Evolutionary conservation across 2,113 vertebrate species (phyloP).

Genomic region (Micronycteris hirsuta): DNA sequence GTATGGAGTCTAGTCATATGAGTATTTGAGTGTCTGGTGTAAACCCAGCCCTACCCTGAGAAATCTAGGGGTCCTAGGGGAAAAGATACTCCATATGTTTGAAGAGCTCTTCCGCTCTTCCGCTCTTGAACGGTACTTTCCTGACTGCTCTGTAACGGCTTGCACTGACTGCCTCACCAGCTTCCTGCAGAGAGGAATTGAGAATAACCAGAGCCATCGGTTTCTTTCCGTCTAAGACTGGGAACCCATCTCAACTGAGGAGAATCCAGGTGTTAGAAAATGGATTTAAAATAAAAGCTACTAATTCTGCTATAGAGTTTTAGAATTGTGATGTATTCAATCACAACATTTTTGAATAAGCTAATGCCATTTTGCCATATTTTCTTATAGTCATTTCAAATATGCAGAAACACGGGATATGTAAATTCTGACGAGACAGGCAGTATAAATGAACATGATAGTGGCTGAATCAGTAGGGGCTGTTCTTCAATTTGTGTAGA

Average conservation of each 20-base stretch:
- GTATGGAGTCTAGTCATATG: background rate
- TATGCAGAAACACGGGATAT: background rate
- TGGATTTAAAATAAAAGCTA: slow-evolving; percentile 39
- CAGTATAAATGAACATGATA: background rate
- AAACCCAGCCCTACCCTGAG: background rate
- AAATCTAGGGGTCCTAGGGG: slow-evolving; percentile 7
- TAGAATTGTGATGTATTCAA: slow-evolving; percentile 10
- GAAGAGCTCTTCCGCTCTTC: background rate
- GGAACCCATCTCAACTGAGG: background rate
- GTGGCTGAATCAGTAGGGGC: background rate
- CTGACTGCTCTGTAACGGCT: background rate
- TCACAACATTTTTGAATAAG: background rate
- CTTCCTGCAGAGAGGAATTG: background rate
- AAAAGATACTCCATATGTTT: background rate
- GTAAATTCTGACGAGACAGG: background rate
- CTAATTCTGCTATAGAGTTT: slow-evolving; percentile 26
- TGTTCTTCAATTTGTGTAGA: background rate
- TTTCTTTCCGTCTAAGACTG: background rate
- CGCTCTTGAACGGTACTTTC: background rate
- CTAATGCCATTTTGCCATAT: background rate
- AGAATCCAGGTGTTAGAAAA: slow-evolving; percentile 14
- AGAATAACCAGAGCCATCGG: background rate
- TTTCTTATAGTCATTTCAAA: slow-evolving; percentile 26
- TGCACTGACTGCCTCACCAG: background rate
- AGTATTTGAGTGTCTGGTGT: background rate